These are phyloP conservation scores for Podocnemis expansa DNA, from an alignment of 2,113 vertebrate species.

Conservation along the genomic window DNA sequence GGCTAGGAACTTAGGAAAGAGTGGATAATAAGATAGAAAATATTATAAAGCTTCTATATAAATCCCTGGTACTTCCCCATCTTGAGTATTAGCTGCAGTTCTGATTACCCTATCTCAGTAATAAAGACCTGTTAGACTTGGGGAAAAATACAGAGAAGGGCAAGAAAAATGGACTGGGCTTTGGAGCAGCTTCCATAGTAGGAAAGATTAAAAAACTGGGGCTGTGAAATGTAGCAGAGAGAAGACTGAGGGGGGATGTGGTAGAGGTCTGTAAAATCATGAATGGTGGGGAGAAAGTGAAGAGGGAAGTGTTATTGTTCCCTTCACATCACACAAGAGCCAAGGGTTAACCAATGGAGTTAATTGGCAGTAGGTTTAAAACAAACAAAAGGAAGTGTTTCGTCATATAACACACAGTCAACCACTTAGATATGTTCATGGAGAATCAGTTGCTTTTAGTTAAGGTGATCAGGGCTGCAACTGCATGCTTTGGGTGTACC, in stretches of 20 bases:
- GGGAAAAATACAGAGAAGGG: background rate
- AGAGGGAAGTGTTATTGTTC: background rate
- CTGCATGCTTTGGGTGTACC: background rate
- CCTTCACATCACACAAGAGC: background rate
- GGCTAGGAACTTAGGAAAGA: background rate
- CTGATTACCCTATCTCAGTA: background rate
- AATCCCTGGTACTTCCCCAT: background rate
- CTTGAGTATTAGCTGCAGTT: background rate
- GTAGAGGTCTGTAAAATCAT: background rate
- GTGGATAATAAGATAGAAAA: background rate
- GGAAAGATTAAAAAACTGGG: background rate
- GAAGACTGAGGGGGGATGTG: background rate
- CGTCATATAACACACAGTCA: background rate
- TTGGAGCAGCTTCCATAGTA: background rate
- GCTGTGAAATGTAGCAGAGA: background rate
- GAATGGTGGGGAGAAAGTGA: background rate
- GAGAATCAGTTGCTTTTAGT: background rate
- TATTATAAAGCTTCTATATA: background rate
- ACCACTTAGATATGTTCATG: background rate
- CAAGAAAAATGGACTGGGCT: background rate
- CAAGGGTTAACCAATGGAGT: background rate
- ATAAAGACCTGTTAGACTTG: background rate
- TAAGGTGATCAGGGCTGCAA: background rate
- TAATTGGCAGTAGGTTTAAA: background rate
- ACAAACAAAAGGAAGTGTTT: background rate